Conservation (phyloP, 2,888 invertebrate genomes). For the Xestia sexstrigata region DNA sequence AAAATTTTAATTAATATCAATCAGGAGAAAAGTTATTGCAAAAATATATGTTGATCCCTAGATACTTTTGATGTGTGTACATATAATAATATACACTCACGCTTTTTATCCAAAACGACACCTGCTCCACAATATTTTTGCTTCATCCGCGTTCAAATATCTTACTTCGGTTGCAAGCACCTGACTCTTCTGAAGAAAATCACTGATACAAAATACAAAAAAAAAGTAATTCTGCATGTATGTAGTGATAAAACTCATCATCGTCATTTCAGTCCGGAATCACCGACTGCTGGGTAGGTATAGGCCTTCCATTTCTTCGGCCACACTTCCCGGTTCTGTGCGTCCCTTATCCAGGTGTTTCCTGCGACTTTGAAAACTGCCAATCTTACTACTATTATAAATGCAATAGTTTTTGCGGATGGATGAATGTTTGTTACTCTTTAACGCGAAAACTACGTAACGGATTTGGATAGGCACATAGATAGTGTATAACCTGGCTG, state of each 20-base stretch:
- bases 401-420: too few relatives aligned
- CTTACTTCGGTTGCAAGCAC: too few relatives aligned
- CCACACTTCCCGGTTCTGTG: background rate
- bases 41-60: too few relatives aligned
- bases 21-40: too few relatives aligned
- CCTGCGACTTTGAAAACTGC: background rate
- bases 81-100: too few relatives aligned
- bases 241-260: background rate
- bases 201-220: background rate
- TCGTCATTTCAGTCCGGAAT: background rate
- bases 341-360: background rate
- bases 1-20: too few relatives aligned
- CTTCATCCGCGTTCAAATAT: too few relatives aligned
- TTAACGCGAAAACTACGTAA: background rate
- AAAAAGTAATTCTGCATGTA: too few relatives aligned
- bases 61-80: too few relatives aligned
- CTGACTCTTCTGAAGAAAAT: background rate
- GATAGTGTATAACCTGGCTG: background rate
- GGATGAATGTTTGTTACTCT: background rate
- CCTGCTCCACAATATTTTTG: too few relatives aligned
- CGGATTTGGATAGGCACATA: background rate
- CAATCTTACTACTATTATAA: background rate
- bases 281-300: background rate
- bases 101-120: too few relatives aligned
- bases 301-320: background rate